Evolutionary conservation across 2,888 invertebrate genomes (phyloP).

Genomic region (Cheilosia vulpina): DNA sequence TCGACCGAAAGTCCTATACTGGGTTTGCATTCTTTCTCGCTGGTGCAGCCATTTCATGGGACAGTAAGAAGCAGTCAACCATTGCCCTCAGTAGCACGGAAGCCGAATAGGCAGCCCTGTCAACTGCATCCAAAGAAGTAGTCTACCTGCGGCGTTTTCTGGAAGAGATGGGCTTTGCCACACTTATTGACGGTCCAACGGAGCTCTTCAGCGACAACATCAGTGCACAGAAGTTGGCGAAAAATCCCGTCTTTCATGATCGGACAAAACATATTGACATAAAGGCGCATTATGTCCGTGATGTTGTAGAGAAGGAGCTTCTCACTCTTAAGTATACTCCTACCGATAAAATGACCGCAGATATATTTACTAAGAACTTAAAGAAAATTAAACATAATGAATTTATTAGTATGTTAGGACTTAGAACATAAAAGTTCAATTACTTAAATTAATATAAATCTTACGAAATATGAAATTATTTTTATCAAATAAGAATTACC

Average conservation of each 20-base stretch:
- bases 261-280: conserved; percentile 52
- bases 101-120: conserved; percentile 58
- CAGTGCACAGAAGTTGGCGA: conserved; percentile 37
- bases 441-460: not conserved
- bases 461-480: not conserved
- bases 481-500: not conserved
- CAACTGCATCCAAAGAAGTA: conserved; percentile 38
- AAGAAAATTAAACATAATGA: conserved; percentile 33
- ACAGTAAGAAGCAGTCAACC: conserved; percentile 24
- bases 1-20: conserved; percentile 55
- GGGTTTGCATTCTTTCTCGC: conserved; percentile 53
- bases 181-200: conserved; percentile 21
- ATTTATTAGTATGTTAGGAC: conserved; percentile 3
- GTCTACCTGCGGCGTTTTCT: conserved; percentile 24
- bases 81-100: conserved; percentile 42
- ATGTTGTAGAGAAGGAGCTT: conserved; percentile 29
- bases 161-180: conserved; percentile 34
- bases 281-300: conserved; percentile 45
- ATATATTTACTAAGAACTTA: conserved; percentile 43
- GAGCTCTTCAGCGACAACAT: conserved; percentile 37
- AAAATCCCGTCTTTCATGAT: conserved; percentile 38
- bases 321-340: conserved; percentile 25
- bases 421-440: conserved; percentile 6
- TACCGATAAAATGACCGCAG: conserved; percentile 39
- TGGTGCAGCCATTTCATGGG: conserved; percentile 35